Evolutionary conservation across 2,888 invertebrate genomes (phyloP).

Genomic region (Megaustenia siamemsis): DNA sequence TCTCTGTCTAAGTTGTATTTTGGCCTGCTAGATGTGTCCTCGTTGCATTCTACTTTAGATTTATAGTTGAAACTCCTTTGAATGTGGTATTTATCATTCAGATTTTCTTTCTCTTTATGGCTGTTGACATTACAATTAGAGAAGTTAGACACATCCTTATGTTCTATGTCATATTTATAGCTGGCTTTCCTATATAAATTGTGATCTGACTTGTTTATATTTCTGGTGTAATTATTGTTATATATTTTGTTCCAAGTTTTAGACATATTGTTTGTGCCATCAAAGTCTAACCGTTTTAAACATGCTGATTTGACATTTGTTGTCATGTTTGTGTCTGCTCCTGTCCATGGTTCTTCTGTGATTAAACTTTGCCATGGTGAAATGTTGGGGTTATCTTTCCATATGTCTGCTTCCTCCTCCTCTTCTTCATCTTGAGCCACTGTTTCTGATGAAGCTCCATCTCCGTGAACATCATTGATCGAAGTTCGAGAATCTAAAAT

Average conservation of each 20-base stretch:
- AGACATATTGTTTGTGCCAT: background rate
- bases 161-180: no score
- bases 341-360: background rate
- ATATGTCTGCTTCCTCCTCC: constrained; percentile 28
- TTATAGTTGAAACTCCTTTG: background rate
- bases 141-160: no score
- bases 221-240: no score
- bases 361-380: background rate
- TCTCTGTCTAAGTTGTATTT: no score
- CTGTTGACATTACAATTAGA: no score
- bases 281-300: background rate
- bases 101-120: no score
- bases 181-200: no score
- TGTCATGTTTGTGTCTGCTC: background rate
- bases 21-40: background rate
- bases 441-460: background rate
- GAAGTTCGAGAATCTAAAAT: background rate
- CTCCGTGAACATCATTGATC: background rate
- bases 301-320: no score
- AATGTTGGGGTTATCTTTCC: background rate
- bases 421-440: constrained; percentile 24
- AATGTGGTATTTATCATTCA: background rate
- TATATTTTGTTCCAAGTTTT: background rate
- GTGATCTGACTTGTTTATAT: no score
- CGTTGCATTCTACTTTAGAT: background rate